Evolutionary conservation across 1,140 invertebrate genomes (phyloP), one percentile per base, ranked within the genome.

Genomic region (Euwallacea similis): DNA sequence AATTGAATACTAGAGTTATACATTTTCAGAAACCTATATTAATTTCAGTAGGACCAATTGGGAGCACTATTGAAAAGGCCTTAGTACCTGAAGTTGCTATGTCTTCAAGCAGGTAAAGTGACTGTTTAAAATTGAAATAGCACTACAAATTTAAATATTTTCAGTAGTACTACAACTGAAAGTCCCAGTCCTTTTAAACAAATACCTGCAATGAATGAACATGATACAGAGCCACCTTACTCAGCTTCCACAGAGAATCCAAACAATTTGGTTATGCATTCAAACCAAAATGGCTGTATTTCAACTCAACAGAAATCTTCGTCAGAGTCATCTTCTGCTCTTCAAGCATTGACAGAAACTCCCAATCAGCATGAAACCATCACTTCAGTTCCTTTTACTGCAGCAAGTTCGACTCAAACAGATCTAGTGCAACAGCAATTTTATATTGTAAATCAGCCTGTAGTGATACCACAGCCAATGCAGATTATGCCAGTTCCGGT

Each of bases 361-460:
- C 21, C 21, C 4, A 33, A 33, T 33, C 21, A 33, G 21, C 21
- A 1, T 4, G 21, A 33, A 33, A 33, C 21, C 4, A 33, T 1
- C 21, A 33, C 1, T 33, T 4, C 21, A 33, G 21, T 33, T 33
- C 21, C 21, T 33, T 33, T 33, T 33, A 33, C 21, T 33, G 21
- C 21, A 33, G 21, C 21, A 33, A 33, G 21, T 33, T 33, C 21
- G 1, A 33, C 21, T 33, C 21, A 33, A 33, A 33, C 21, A 33
- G 21, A 33, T 33, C 21, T 33, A 33, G 4, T 33, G 21, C 21
- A 33, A 4, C 21, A 33, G 21, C 58, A 71, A 42, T 69, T 54
- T 55, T 53, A 54, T 55, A 50, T 71, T 50, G 63, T 65, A 16
- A 65, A 71, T 66, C 63, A 66, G 55, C 63, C 55, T 11, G 6